Conservation (phyloP, 2,113 vertebrate species). For the Anarhynchus alexandrinus region DNA sequence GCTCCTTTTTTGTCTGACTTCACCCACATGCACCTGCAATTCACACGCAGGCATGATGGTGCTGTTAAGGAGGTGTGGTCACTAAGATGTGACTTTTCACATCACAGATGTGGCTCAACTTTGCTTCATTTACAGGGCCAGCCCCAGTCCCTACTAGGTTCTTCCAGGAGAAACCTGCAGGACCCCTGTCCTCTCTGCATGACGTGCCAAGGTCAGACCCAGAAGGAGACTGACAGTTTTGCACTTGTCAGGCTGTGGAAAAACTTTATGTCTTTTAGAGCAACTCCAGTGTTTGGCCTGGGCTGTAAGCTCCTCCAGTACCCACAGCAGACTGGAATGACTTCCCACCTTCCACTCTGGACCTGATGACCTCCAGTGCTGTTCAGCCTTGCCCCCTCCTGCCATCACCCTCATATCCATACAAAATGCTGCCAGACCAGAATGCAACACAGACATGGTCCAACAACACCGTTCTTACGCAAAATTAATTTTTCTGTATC, state of each 20-base stretch:
- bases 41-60: not conserved
- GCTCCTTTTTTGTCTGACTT: not conserved
- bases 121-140: not conserved
- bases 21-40: not conserved
- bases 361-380: not conserved
- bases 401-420: not conserved
- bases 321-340: not conserved
- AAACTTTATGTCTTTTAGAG: not conserved
- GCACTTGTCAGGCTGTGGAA: not conserved
- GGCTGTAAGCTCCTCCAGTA: not conserved
- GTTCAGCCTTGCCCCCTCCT: not conserved
- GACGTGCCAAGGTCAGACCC: not conserved
- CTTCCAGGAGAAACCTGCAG: not conserved
- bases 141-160: not conserved
- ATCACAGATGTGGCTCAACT: not conserved
- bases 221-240: not conserved
- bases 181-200: fast-evolving
- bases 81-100: not conserved
- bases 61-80: not conserved
- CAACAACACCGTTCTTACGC: not conserved
- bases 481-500: not conserved
- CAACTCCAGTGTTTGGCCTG: not conserved
- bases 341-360: not conserved
- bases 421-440: not conserved
- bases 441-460: fast-evolving